Percentiles rank a stretch among this genome's conserved stretches.
Evolutionary conservation across 1,140 invertebrate species (phyloP).

Genomic region (Brachionus rubens): DNA sequence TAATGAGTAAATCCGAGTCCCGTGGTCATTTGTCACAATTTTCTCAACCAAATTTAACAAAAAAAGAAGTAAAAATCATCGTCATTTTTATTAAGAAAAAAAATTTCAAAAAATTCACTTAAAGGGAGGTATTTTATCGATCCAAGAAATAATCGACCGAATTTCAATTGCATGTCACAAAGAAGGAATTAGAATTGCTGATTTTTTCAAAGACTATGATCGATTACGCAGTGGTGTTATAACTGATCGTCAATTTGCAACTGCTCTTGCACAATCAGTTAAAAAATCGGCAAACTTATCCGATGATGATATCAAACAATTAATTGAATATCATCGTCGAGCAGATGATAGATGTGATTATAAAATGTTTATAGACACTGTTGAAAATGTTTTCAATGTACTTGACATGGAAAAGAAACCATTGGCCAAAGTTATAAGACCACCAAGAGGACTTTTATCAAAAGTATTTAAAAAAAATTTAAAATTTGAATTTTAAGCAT

Average conservation of each 20-base stretch:
- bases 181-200: slow-evolving; percentile 57
- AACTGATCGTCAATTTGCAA: slow-evolving; percentile 60
- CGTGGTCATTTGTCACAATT: slow-evolving; percentile 1
- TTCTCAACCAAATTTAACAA: neutral
- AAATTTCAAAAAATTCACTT: neutral
- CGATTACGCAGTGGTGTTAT: slow-evolving; percentile 54
- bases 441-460: slow-evolving; percentile 53
- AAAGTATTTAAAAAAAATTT: slow-evolving; percentile 50
- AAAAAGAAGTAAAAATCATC: slow-evolving; percentile 32
- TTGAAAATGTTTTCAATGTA: slow-evolving; percentile 61
- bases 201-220: slow-evolving; percentile 61
- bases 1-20: slow-evolving; percentile 51
- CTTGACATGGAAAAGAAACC: slow-evolving; percentile 60
- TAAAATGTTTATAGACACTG: slow-evolving; percentile 58
- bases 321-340: slow-evolving; percentile 56
- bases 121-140: slow-evolving; percentile 53
- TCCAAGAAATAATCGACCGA: slow-evolving; percentile 58
- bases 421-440: slow-evolving; percentile 53
- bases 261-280: slow-evolving; percentile 55
- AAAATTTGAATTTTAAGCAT: neutral
- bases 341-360: slow-evolving; percentile 57
- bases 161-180: slow-evolving; percentile 58
- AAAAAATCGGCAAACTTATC: slow-evolving; percentile 58
- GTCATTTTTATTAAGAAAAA: neutral
- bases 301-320: slow-evolving; percentile 55